Evolutionary conservation across 2,888 invertebrate genomes (phyloP), one percentile per base, ranked within the genome.

Genomic region (Drosophila borealis): DNA sequence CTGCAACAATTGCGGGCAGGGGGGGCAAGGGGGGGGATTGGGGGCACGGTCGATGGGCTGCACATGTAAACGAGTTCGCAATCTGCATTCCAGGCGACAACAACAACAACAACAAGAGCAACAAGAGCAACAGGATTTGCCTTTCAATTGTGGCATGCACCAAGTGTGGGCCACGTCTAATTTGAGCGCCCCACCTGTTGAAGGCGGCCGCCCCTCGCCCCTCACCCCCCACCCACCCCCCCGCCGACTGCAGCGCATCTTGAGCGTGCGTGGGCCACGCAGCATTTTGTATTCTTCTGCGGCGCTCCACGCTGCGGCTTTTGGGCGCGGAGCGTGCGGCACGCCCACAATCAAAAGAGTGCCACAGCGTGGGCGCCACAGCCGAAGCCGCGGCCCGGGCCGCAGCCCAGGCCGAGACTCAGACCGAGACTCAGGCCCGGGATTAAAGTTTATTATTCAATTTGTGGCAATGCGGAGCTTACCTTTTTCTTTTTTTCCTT

Each of bases 21-120:
- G 4, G n/a, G 5, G 4, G 25, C 4, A 17, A 13, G 13, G n/a
- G n/a, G 21, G 21, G 17, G 10, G 37, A 34, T n/a, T 33, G 48
- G 46, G 45, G 36, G 29, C 29, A 8, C 8, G 8, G 8, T 29
- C 29, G 29, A 29, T 29, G 46, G 59, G 41, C 36, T 44, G 56
- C 68, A 63, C 82, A 88, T 88, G 88, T 85, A 81, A 83, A 83
- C 82, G 82, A 83, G 82, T 83, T 83, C 80, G 69, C 74, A 83
- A 83, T 83, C 82, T 83, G 88, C 82, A 83, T 83, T 83, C 82
- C 82, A 70, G 49, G 48, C 48, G 33, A 48, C 48, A 44, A 21
- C 44, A 44, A 42, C 19, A 42, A 3, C 8, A 39, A 1, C 39
- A 14, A 0, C 3, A n/a, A 17, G 2, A 17, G 17, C 17, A 17